Percentiles rank a stretch among this genome's conserved stretches.
Conservation (phyloP, 2,113 vertebrate genomes). For the Sarotherodon lohbergeri region DNA sequence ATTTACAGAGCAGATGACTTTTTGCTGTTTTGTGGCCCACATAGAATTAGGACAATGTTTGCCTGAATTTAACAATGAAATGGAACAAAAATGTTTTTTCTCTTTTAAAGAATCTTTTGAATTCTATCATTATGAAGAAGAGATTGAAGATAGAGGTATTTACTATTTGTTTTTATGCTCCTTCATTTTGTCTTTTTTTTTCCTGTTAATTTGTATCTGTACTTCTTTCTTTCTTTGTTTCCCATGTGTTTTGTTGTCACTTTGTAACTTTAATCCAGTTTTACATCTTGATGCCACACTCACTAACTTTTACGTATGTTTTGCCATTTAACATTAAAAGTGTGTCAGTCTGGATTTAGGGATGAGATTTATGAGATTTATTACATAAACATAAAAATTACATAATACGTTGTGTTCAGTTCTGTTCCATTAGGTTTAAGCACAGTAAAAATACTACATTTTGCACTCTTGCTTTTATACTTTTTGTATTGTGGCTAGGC, state of each 20-base stretch:
- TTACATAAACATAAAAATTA: not conserved
- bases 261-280: not conserved
- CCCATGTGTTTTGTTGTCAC: not conserved
- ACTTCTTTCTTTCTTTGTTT: not conserved
- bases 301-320: not conserved
- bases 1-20: not conserved
- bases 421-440: not conserved
- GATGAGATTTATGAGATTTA: not conserved
- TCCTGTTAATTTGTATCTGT: not conserved
- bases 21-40: not conserved
- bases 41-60: not conserved
- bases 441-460: not conserved
- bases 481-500: not conserved
- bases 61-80: not conserved
- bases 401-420: not conserved
- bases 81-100: not conserved
- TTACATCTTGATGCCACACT: not conserved
- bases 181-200: not conserved
- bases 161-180: not conserved
- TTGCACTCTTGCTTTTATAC: not conserved
- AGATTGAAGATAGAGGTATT: slow-evolving; percentile 65
- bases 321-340: not conserved
- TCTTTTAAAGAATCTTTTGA: slow-evolving; percentile 67
- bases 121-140: slow-evolving; percentile 69
- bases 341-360: not conserved